Conservation (phyloP, 92 coral and sea anemone genomes). For the Anthopleura xanthogrammica region DNA sequence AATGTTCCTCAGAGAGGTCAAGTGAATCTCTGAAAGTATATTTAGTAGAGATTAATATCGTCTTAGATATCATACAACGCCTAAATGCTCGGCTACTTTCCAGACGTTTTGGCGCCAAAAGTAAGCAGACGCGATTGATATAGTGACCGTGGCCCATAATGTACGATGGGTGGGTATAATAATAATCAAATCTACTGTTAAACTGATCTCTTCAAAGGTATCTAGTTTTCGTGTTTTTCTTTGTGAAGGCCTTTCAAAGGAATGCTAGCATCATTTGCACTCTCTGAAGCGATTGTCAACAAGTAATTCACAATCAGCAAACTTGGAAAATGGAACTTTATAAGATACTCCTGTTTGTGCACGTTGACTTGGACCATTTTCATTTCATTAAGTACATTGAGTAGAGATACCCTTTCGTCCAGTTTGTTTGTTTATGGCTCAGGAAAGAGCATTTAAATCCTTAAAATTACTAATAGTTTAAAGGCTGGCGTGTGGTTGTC, state of each 20-base stretch:
- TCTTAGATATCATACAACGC: background rate
- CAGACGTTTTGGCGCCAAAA: slow-evolving; percentile 1
- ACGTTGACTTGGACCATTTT: no score
- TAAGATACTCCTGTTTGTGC: background rate
- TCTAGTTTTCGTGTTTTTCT: background rate
- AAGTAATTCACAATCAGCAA: background rate
- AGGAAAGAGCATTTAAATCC: background rate
- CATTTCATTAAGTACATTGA: no score
- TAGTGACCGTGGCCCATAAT: background rate
- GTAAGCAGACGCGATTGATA: background rate
- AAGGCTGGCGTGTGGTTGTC: background rate
- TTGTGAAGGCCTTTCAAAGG: background rate
- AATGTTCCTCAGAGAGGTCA: background rate
- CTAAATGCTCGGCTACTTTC: background rate
- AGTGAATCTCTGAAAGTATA: background rate
- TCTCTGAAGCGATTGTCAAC: background rate
- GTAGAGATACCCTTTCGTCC: background rate
- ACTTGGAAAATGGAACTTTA: background rate
- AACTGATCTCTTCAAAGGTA: no score
- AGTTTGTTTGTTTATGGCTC: background rate
- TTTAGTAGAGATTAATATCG: background rate
- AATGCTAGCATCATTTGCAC: background rate
- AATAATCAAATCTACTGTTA: no score
- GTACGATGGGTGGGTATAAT: no score
- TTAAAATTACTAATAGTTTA: background rate